Percentiles rank a stretch among this genome's conserved stretches.
Conservation (phyloP, 2,888 invertebrate genomes). For the Schizotus pectinicornis region DNA sequence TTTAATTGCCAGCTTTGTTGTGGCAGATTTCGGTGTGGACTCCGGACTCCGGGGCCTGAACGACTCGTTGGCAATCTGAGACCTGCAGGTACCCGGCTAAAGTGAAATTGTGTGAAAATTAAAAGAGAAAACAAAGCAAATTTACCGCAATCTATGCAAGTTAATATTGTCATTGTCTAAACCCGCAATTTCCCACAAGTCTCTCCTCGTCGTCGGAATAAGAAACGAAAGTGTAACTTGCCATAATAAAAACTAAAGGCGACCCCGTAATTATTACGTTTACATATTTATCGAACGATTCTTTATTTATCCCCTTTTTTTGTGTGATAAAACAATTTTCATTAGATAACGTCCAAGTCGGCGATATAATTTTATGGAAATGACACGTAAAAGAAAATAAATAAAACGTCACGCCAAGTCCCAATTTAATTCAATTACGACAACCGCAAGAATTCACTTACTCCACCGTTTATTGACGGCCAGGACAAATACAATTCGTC, state of each 20-base stretch:
- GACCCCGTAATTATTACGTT: not conserved
- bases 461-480: no score
- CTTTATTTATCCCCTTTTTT: not conserved
- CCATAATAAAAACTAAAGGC: slow-evolving; percentile 4
- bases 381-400: slow-evolving; percentile 10
- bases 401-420: slow-evolving; percentile 18
- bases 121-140: slow-evolving; percentile 14
- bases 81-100: not conserved
- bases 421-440: slow-evolving; percentile 18
- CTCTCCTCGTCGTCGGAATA: not conserved
- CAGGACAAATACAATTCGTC: no score
- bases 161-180: slow-evolving; percentile 11
- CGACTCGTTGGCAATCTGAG: no score
- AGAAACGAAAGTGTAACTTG: slow-evolving; percentile 10
- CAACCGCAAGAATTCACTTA: not conserved
- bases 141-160: not conserved
- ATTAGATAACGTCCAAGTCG: slow-evolving; percentile 5
- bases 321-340: not conserved
- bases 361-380: slow-evolving; percentile 11
- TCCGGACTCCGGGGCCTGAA: no score
- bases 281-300: not conserved
- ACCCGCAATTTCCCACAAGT: slow-evolving; percentile 16
- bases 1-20: no score
- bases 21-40: no score
- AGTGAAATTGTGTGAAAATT: slow-evolving; percentile 20